Evolutionary conservation across 2,797 vertebrate species (phyloP).

Genomic region (Coregonus ussuriensis): DNA sequence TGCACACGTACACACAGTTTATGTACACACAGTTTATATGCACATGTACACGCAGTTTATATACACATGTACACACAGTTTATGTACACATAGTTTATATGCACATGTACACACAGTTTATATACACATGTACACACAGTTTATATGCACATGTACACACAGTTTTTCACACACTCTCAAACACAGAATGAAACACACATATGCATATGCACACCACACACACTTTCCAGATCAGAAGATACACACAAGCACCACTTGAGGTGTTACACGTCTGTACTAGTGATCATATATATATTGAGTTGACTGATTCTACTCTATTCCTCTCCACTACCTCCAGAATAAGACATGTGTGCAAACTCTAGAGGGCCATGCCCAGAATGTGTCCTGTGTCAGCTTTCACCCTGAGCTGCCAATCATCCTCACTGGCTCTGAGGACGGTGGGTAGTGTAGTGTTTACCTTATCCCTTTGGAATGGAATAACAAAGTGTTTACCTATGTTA

Average conservation of each 20-base stretch:
- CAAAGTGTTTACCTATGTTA: too few relatives aligned
- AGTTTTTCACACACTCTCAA: neutral
- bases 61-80: neutral
- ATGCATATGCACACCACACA: neutral
- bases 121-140: neutral
- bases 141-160: neutral
- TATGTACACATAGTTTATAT: too few relatives aligned
- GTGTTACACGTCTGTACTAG: neutral
- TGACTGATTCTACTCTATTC: neutral
- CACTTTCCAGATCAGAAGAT: neutral
- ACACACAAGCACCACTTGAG: neutral
- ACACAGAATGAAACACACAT: neutral
- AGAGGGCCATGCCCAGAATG: slow-evolving; percentile 94
- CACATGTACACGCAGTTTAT: neutral
- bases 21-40: neutral
- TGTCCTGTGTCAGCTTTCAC: slow-evolving; percentile 92
- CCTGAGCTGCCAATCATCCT: slow-evolving; percentile 93
- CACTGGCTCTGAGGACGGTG: slow-evolving; percentile 93
- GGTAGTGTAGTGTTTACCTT: slow-evolving; percentile 30
- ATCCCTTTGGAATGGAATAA: neutral
- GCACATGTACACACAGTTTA: too few relatives aligned
- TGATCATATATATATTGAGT: neutral
- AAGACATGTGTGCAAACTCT: slow-evolving; percentile 94
- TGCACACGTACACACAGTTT: too few relatives aligned
- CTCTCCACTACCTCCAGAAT: slow-evolving; percentile 73